Conservation (phyloP, 2,888 invertebrate genomes). For the Odontocolon sp. region DNA sequence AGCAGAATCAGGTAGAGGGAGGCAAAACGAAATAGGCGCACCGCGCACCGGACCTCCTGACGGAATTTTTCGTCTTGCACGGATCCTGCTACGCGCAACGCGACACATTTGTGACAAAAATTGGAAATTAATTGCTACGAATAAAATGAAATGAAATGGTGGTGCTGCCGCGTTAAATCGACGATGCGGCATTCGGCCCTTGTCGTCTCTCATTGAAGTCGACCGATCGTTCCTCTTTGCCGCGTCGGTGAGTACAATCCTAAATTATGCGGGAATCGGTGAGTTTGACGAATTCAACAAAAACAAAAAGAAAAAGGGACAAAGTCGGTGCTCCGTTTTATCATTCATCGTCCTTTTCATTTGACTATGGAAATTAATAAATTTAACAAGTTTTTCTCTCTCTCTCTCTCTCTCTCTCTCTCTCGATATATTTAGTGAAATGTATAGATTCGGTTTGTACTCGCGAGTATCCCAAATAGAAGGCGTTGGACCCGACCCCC, state of each 20-base stretch:
- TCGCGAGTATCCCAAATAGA: too few relatives aligned
- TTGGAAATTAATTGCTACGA: background rate
- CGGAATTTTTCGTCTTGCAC: constrained; percentile 10
- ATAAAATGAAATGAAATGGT: constrained; percentile 16
- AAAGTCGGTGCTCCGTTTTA: too few relatives aligned
- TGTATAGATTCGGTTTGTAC: too few relatives aligned
- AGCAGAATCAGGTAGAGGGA: constrained; percentile 36
- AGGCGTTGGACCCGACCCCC: too few relatives aligned
- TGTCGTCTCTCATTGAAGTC: constrained; percentile 39
- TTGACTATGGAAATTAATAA: too few relatives aligned
- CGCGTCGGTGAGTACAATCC: constrained; percentile 43
- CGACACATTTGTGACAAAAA: constrained; percentile 17
- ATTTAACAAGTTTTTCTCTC: too few relatives aligned
- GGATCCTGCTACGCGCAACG: constrained; percentile 9
- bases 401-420: too few relatives aligned
- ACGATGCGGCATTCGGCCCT: constrained; percentile 23
- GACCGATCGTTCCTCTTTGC: constrained; percentile 29
- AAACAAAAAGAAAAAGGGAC: background rate
- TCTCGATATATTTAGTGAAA: too few relatives aligned
- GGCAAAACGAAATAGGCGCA: constrained; percentile 44
- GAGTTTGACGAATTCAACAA: too few relatives aligned
- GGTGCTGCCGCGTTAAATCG: constrained; percentile 33
- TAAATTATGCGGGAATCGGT: background rate
- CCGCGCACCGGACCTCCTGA: background rate
- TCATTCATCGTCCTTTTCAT: too few relatives aligned